Evolutionary conservation across 2,113 vertebrate genomes (phyloP).

Genomic region (Pseudorasbora parva): DNA sequence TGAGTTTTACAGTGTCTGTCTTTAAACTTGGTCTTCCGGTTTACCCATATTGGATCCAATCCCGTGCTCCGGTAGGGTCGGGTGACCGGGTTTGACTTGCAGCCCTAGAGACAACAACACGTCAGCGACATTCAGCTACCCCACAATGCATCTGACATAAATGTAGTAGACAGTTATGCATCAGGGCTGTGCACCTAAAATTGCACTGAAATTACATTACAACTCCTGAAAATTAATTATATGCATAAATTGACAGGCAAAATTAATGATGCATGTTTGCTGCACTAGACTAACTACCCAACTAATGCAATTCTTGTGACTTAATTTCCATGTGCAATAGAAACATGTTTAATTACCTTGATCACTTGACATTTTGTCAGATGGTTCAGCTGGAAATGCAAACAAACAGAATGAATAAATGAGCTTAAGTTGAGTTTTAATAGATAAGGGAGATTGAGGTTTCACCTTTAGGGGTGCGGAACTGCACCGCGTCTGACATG

Average conservation of each 20-base stretch:
- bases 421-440: background rate
- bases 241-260: background rate
- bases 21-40: background rate
- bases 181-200: no score
- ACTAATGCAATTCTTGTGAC: background rate
- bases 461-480: constrained; percentile 95
- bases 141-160: no score
- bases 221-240: no score
- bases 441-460: background rate
- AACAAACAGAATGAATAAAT: constrained; percentile 65
- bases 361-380: constrained; percentile 99
- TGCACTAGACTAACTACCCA: background rate
- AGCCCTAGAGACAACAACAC: constrained; percentile 45
- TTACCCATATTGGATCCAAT: constrained; percentile 51
- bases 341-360: constrained; percentile 90
- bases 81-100: constrained; percentile 49
- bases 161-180: no score
- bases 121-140: background rate
- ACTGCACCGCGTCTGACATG: constrained; percentile 95
- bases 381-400: constrained; percentile 86
- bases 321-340: background rate
- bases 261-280: background rate
- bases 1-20: background rate
- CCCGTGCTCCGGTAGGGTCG: constrained; percentile 61
- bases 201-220: no score